Percentiles rank a stretch among this genome's conserved stretches.
Conservation (phyloP, 2,888 invertebrate genomes). For the Pheosia tremula region DNA sequence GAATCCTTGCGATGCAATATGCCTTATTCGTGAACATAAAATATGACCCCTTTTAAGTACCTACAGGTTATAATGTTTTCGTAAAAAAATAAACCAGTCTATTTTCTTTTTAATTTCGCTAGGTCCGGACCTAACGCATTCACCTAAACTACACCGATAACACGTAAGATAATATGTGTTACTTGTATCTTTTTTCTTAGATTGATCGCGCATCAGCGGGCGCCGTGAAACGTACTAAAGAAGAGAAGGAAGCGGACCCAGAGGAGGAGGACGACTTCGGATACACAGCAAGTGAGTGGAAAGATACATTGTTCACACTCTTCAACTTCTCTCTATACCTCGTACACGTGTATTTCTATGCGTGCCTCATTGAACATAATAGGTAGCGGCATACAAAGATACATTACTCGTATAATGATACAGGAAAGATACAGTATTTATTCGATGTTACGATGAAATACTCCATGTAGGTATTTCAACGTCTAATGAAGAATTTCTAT, state of each 20-base stretch:
- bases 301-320: constrained; percentile 79
- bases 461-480: no score
- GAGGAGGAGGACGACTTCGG: constrained; percentile 97
- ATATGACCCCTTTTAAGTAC: no score
- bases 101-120: no score
- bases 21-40: no score
- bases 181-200: constrained; percentile 67
- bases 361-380: constrained; percentile 67
- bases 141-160: no score
- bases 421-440: neutral
- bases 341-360: constrained; percentile 74
- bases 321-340: constrained; percentile 72
- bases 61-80: no score
- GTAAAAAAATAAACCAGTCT: no score
- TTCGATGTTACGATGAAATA: no score
- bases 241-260: constrained; percentile 91
- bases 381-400: constrained; percentile 24
- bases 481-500: no score
- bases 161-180: no score
- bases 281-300: constrained; percentile 95
- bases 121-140: no score
- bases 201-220: constrained; percentile 96
- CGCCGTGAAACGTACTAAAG: constrained; percentile 90
- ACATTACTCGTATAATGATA: constrained; percentile 18
- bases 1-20: no score